phyloP scores from a whole-genome alignment of 30 jellyfish, hydroid and myxozoan species.

The Catostylus mosaicus region DNA sequence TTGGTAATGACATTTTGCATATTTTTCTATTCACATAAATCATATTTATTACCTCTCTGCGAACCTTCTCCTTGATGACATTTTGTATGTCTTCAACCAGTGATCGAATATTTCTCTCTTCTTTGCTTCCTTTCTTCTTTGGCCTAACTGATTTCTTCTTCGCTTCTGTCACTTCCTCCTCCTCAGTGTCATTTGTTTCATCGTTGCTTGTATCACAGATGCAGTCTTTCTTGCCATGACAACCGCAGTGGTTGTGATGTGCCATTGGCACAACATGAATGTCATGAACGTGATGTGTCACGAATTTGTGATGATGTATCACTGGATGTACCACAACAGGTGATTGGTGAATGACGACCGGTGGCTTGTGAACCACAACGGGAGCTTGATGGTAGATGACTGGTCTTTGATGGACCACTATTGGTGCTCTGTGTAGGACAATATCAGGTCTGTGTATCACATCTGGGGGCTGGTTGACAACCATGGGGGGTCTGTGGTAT shows the following conservation, averaged over 20 bases:
- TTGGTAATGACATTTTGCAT: no score
- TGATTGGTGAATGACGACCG: conserved; percentile 71
- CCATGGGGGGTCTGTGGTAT: conserved; percentile 79
- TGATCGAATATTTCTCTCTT: conserved; percentile 56
- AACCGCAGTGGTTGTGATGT: conserved; percentile 72
- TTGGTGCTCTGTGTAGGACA: conserved; percentile 84
- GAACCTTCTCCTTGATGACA: conserved; percentile 55
- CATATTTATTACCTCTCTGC: conserved; percentile 55
- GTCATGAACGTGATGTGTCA: conserved; percentile 90
- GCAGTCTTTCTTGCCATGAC: conserved; percentile 88
- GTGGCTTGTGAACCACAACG: conserved; percentile 82
- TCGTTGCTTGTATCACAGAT: conserved; percentile 69
- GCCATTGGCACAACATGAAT: conserved; percentile 74
- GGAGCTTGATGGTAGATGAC: conserved; percentile 87
- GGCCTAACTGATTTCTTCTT: conserved; percentile 42
- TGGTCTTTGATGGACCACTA: conserved; percentile 81
- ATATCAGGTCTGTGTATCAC: conserved; percentile 81
- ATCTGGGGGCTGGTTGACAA: conserved; percentile 80
- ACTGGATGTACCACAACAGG: conserved; percentile 88
- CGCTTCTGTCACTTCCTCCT: conserved; percentile 30
- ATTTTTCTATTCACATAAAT: no score
- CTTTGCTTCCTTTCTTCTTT: conserved; percentile 41
- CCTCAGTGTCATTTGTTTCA: conserved; percentile 36
- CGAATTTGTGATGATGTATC: conserved; percentile 76
- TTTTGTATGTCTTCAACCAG: conserved; percentile 51